Evolutionary conservation across 2,797 vertebrate genomes (phyloP), one percentile per base, ranked within the genome.

Genomic region (Clarias laeviceps): DNA sequence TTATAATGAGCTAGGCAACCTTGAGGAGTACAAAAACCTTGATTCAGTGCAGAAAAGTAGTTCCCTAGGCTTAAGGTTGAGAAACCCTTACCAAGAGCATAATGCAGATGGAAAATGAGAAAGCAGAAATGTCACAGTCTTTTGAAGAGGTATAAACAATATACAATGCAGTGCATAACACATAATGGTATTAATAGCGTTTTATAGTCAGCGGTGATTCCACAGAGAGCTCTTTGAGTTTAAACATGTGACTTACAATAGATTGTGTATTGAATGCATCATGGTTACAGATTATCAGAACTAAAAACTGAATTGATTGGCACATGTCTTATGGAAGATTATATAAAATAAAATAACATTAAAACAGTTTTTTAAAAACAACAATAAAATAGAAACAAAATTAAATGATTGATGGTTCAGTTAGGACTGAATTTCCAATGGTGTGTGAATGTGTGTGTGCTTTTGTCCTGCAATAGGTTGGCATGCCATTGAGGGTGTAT

Each of bases 301-400:
- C 20, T 79, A 87, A 87, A 74, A 59, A 85, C 70, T 64, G 56
- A 79, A 8, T 22, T 78, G 11, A 61, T 61, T 78, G 37, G 29
- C 76, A 78, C 29, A 78, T 62, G 8, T 5, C 59, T 40, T 24
- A 5, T 40, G 20, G 83, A 20, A 70, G 77, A 80, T 69, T 82
- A 78, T 72, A 87, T 80, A 78, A 86, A 69, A 82, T 79, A 62
- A 83, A 59, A 82, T 56, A 40, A 74, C 66, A 72, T 66, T 85
- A 87, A 82, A 61, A 89, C 11, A 14, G 45, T 14, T 50, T n/a
- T n/a, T n/a, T n/a, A 59, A 61, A 72, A 27, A 34, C 37, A 82
- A 85, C 83, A 50, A 29, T 29, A 11, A 20, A 32, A 24, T 61
- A 20, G 11, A 22, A 61, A 17, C 32, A 34, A 34, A 77, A 50